Conservation (phyloP, 2,797 vertebrate genomes). For the Nothura maculosa region DNA sequence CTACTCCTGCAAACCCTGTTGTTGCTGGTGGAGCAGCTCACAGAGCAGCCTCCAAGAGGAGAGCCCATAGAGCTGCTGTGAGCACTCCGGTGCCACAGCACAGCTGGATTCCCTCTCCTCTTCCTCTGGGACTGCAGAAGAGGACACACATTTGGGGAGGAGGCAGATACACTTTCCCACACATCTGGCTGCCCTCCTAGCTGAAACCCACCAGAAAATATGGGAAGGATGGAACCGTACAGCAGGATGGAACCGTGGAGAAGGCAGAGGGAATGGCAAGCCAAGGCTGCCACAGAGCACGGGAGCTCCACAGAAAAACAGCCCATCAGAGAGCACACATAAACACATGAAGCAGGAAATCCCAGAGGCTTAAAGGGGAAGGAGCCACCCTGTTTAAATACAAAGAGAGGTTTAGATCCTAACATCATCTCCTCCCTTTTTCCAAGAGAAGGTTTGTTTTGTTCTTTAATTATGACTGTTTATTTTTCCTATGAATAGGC, state of each 20-base stretch:
- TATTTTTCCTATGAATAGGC: not conserved
- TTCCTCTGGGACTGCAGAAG: not conserved
- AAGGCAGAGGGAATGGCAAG: constrained; percentile 1
- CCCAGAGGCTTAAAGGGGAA: constrained; percentile 54
- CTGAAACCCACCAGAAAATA: constrained; percentile 4
- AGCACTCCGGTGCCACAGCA: not conserved
- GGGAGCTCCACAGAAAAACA: constrained; percentile 10
- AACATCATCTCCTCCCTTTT: not conserved
- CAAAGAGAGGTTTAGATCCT: constrained; percentile 48
- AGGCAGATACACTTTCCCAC: not conserved
- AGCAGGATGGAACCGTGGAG: too few species aligned
- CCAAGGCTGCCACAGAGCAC: not conserved
- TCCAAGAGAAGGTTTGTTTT: not conserved
- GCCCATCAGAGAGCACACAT: not conserved
- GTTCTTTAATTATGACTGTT: not conserved
- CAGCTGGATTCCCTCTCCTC: not conserved
- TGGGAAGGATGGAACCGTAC: not conserved
- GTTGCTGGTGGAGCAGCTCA: not conserved
- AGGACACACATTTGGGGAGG: not conserved
- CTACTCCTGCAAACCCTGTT: not conserved
- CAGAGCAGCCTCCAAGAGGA: not conserved
- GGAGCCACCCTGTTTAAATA: constrained; percentile 55
- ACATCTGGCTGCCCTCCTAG: not conserved
- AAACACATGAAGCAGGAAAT: constrained; percentile 60
- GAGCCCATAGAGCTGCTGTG: not conserved